Base-by-base conservation (phyloP, 92 coral and sea anemone species). In the Virgularia gustaviana region DNA sequence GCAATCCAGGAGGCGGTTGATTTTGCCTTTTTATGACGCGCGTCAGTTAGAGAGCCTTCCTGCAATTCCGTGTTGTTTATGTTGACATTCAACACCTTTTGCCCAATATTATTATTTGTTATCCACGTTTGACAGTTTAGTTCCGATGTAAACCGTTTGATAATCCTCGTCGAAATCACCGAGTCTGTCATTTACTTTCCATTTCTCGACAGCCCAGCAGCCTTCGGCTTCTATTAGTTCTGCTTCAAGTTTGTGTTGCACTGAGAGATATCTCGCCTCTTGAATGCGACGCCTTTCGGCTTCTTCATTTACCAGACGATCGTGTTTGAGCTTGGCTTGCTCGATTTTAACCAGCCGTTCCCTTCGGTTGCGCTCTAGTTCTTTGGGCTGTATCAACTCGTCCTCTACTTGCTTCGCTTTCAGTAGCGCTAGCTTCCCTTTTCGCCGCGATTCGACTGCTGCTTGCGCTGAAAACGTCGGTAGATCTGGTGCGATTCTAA, bases 1-100 rank as follows among this genome's bases (percentile, higher is more conserved):
- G 62, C 62, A 3, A 55, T 55, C 62, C 62, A 55, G 13, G 62
- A 55, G 6, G 62, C 22, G 28, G 62, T 55, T 7, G 45, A 39
- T 8, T 39, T 39, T 39, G 45, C 45, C 45, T n/a, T n/a, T n/a
- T n/a, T n/a, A n/a, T n/a, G n/a, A n/a, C n/a, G n/a, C n/a, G n/a
- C n/a, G n/a, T n/a, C n/a, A n/a, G n/a, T n/a, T n/a, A n/a, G n/a
- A n/a, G n/a, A n/a, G n/a, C n/a, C n/a, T n/a, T n/a, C n/a, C n/a
- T n/a, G n/a, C n/a, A n/a, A n/a, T n/a, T n/a, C n/a, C n/a, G 55
- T 25, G 4, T 47, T 13, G 55, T 25, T 3, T n/a, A 55, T 22
- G 62, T 55, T 18, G 11, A 18, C 22, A 1, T 55, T 55, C 12
- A 11, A 2, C 62, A 24, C 22, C 22, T 4, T 19, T 47, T 47